Conservation (phyloP, 2,888 invertebrate genomes). For the Hemithea aestivaria region DNA sequence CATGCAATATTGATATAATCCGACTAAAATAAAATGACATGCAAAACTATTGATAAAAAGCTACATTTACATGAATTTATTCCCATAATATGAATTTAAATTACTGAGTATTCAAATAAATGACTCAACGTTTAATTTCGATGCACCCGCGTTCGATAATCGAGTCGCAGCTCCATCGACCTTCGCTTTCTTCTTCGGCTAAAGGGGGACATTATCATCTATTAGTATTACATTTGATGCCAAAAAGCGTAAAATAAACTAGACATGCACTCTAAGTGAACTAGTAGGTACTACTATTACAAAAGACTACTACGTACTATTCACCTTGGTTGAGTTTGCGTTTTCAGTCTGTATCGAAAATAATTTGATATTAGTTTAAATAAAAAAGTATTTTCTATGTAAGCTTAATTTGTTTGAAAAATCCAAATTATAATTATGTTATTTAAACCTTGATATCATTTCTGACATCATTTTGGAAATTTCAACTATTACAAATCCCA, state of each 20-base stretch:
- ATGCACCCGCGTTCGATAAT: slow-evolving; percentile 48
- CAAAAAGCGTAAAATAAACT: not conserved
- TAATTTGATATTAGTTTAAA: slow-evolving; percentile 24
- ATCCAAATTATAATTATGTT: no score
- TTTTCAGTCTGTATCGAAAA: slow-evolving; percentile 50
- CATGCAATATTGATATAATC: slow-evolving; percentile 8
- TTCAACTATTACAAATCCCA: no score
- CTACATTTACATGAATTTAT: slow-evolving; percentile 4
- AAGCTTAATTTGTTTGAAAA: no score
- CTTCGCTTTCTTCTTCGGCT: slow-evolving; percentile 71
- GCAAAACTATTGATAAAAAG: slow-evolving; percentile 3
- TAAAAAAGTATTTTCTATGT: no score
- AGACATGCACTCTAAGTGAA: slow-evolving; percentile 14
- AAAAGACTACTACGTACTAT: slow-evolving; percentile 29
- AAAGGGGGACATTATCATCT: slow-evolving; percentile 41
- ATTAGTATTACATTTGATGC: slow-evolving; percentile 20
- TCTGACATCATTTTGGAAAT: no score
- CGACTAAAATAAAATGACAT: slow-evolving; percentile 6
- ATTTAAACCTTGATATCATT: no score
- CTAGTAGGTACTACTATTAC: slow-evolving; percentile 8
- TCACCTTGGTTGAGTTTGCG: slow-evolving; percentile 51
- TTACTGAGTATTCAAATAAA: slow-evolving; percentile 69
- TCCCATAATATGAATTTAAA: slow-evolving; percentile 19
- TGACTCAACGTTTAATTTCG: slow-evolving; percentile 70
- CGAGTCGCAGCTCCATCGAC: slow-evolving; percentile 48